These are phyloP conservation scores for Plusia festucae DNA, from an alignment of 2,888 invertebrate species.

Conservation along the genomic window DNA sequence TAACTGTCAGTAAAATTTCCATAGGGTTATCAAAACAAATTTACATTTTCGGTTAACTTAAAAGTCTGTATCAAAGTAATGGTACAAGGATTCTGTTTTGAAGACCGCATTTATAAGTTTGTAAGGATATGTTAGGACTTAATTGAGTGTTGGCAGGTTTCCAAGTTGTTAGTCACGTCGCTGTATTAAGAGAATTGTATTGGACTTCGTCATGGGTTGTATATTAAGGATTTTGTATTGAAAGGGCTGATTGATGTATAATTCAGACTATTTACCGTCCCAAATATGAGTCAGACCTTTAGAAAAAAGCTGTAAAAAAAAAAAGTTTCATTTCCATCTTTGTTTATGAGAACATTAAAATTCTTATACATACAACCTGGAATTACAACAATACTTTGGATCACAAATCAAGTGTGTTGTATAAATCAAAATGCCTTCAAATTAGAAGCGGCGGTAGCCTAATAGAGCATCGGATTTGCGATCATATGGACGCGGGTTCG, in stretches of 20 bases:
- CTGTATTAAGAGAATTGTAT: constrained; percentile 1
- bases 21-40: constrained; percentile 2
- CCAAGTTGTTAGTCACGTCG: background rate
- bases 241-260: background rate
- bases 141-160: background rate
- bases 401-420: too few relatives aligned
- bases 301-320: too few relatives aligned
- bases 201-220: background rate
- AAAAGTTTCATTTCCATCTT: too few relatives aligned
- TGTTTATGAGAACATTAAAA: too few relatives aligned
- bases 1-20: background rate
- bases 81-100: background rate
- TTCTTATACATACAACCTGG: too few relatives aligned
- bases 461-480: too few relatives aligned
- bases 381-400: too few relatives aligned
- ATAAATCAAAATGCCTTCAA: too few relatives aligned
- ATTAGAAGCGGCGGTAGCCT: too few relatives aligned
- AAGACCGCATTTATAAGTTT: background rate
- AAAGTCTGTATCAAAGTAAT: background rate
- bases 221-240: constrained; percentile 1
- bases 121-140: constrained; percentile 4
- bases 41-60: background rate
- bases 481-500: too few relatives aligned
- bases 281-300: background rate
- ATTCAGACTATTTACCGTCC: background rate